These are phyloP conservation scores for Cryptus viduatorius DNA, from an alignment of 2,888 invertebrate species.

Conservation along the genomic window DNA sequence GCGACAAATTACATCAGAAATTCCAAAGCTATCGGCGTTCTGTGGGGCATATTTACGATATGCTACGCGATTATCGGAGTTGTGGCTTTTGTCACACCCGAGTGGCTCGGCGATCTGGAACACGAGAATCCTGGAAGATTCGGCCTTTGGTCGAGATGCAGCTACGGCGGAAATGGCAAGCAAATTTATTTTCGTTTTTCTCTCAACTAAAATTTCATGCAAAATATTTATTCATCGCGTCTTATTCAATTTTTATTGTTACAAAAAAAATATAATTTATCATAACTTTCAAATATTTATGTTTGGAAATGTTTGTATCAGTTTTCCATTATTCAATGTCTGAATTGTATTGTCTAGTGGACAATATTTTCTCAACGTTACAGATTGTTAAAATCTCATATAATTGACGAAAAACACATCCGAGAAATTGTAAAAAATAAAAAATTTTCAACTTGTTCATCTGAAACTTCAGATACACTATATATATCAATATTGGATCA, in stretches of 20 bases:
- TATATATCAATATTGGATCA: too few species aligned
- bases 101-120: slow-evolving; percentile 95
- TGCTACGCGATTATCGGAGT: slow-evolving; percentile 98
- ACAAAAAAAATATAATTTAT: not conserved
- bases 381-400: too few species aligned
- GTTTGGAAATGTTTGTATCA: not conserved
- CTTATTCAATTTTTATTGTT: not conserved
- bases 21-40: slow-evolving; percentile 97
- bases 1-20: slow-evolving; percentile 96
- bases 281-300: not conserved
- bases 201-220: not conserved
- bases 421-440: too few species aligned
- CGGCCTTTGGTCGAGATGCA: slow-evolving; percentile 96
- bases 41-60: slow-evolving; percentile 99
- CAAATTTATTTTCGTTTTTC: slow-evolving; percentile 23
- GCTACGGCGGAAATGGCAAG: slow-evolving; percentile 84
- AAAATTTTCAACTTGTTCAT: too few species aligned
- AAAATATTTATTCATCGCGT: not conserved
- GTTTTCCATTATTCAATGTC: not conserved
- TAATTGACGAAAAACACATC: too few species aligned
- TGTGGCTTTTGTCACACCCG: slow-evolving; percentile 97
- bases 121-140: slow-evolving; percentile 96
- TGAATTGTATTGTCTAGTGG: too few species aligned
- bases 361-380: too few species aligned
- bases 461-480: too few species aligned